Base-by-base conservation (phyloP, 92 coral and sea anemone species). In the Isaurus tuberculatus region DNA sequence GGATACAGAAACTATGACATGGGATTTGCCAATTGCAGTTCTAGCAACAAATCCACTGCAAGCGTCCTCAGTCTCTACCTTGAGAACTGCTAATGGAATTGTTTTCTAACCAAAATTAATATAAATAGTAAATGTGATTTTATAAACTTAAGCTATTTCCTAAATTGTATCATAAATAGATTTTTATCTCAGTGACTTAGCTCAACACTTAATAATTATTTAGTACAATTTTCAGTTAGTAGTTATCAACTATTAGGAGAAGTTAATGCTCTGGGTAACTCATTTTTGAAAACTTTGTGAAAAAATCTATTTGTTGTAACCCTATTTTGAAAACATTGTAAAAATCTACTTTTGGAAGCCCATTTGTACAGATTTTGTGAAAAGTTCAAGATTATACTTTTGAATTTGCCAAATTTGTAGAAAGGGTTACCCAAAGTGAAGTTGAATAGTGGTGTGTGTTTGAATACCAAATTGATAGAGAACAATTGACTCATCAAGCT, bases 1-100 rank as follows among this genome's bases (percentile, higher is more conserved):
- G 11, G 97, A 92, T 65, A 91, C 90, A 36, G 99, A 96, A 85
- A 74, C 95, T 14, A 90, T 96, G 99, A 92, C 94, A 1, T 96
- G 99, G 99, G 99, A 96, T 49, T 88, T 96, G 48, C 99, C 99
- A 36, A 89, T 96, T 86, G 92, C 94, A 87, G 83, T 96, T 61
- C 65, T 96, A 26, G 91, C 99, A 0, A 94, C 98, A 70, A 96
- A 91, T 79, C 99, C 99, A 22, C 90, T 96, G 19, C 94, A 93
- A 48, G 94, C 98, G 27, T 95, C 98, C n/a, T 92, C 98, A 16
- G 83, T 94, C 14, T 94, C 99, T 51, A 88, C 92, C 74, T 67
- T 79, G 63, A 86, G 94, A 87, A 94, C 98, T 58, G 74, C 93
- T 30, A 89, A 88, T 70, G 9, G 94, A 27, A 75, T 91, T 42